Conservation (phyloP, 2,888 invertebrate genomes). For the Linnaemya vulpina region DNA sequence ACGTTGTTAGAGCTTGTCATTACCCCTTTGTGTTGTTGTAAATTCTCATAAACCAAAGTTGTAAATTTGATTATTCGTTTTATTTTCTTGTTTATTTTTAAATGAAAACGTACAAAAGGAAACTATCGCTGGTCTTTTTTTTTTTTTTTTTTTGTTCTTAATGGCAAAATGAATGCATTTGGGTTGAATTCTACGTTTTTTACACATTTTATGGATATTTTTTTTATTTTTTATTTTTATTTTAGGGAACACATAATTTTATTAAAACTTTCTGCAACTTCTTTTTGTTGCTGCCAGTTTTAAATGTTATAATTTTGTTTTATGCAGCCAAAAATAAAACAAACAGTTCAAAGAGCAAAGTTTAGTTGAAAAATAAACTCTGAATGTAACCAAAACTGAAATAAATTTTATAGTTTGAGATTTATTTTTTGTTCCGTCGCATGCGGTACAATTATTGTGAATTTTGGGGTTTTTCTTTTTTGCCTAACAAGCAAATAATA, state of each 20-base stretch:
- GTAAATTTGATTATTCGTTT: conserved; percentile 40
- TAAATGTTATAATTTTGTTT: not conserved
- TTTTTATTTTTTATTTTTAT: not conserved
- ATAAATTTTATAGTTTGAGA: conserved; percentile 1
- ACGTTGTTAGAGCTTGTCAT: not conserved
- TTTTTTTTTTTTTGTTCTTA: conserved; percentile 10
- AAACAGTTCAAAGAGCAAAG: not conserved
- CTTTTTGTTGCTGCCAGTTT: not conserved
- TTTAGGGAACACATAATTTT: conserved; percentile 20
- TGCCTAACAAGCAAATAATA: too few species aligned
- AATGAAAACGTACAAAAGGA: conserved; percentile 10
- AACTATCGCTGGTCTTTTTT: not conserved
- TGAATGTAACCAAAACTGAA: not conserved
- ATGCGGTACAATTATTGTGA: conserved; percentile 21
- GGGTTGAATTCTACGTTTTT: conserved; percentile 48
- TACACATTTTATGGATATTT: not conserved
- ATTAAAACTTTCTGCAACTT: conserved; percentile 16
- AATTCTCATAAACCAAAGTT: conserved; percentile 13
- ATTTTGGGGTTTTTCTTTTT: not conserved
- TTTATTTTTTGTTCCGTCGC: not conserved
- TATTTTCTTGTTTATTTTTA: not conserved
- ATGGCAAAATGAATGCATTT: conserved; percentile 50
- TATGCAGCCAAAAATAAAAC: not conserved
- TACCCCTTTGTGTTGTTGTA: not conserved
- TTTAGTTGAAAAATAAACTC: conserved; percentile 1